Evolutionary conservation across 2,797 vertebrate species (phyloP).

Genomic region (Xenops minutus): DNA sequence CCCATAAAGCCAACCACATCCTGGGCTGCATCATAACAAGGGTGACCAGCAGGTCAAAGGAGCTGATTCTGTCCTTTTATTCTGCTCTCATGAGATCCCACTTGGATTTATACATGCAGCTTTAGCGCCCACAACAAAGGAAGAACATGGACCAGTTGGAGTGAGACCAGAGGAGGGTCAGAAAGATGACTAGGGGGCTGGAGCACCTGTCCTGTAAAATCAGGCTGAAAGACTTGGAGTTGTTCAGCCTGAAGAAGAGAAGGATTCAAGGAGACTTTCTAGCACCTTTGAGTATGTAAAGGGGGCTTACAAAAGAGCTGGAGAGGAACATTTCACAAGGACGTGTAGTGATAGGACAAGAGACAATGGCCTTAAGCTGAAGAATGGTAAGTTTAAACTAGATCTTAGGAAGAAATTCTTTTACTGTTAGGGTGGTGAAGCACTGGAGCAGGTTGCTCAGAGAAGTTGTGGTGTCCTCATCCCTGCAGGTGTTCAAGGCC

Average conservation of each 20-base stretch:
- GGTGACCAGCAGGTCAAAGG: neutral
- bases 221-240: neutral
- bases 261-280: neutral
- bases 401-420: neutral
- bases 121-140: neutral
- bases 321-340: neutral
- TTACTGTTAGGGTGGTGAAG: neutral
- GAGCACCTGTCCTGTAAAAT: neutral
- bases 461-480: neutral
- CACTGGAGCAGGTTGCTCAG: neutral
- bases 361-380: neutral
- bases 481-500: neutral
- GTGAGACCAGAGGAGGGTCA: neutral
- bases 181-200: neutral
- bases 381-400: neutral
- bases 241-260: neutral
- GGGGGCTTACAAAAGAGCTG: neutral
- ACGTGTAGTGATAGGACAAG: neutral
- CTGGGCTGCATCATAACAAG: neutral
- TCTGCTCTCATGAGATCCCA: neutral
- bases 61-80: neutral
- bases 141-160: neutral
- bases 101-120: neutral
- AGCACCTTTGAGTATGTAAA: neutral
- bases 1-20: rapidly evolving